Evolutionary conservation across 2,113 vertebrate species (phyloP), one percentile per base, ranked within the genome.

Genomic region (Polypterus senegalus): DNA sequence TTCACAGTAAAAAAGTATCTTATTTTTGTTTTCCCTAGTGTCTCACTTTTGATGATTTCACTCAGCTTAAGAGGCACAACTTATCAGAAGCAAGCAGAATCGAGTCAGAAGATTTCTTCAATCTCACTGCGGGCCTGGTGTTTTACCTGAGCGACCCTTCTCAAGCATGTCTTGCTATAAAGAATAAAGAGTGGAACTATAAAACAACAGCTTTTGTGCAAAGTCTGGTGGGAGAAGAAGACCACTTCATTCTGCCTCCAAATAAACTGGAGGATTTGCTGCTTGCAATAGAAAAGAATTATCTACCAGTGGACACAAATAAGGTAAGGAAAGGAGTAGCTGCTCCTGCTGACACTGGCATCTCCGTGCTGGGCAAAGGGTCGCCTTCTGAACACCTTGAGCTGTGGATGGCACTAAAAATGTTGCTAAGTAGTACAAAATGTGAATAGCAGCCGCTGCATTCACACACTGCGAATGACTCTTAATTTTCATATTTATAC

Each of bases 91-190:
- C 63, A 9, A 57, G 61, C 9, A 61, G 61, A 43, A 45, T 74
- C 1, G 55, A 60, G 52, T 46, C 63, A 5, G 70, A 80, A n/a
- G 75, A 75, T 55, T 83, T 85, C 67, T 60, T 75, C 5, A 58
- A 46, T 57, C 9, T 83, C 0, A 71, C 78, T 3, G 66, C 76
- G 0, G 77, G 79, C 4, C 69, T 63, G 11, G 5, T 77, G 59
- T 69, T 84, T 46, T 83, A 81, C 67, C 78, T 87, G 3, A 65
- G 66, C 0, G 56, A 74, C 8, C 80, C 84, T 2, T 46, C 1
- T 8, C 54, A 58, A 62, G 76, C 71, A 59, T 87, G 85, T 57
- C 4, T 3, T 0, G 74, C 72, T 0, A 44, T 69, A 2, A 57
- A 3, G 0, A 66, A 71, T 48, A 78, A 73, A 9, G 66, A 4